Evolutionary conservation across 2,888 invertebrate species (phyloP), one percentile per base, ranked within the genome.

Genomic region (Seladonia tumulorum): DNA sequence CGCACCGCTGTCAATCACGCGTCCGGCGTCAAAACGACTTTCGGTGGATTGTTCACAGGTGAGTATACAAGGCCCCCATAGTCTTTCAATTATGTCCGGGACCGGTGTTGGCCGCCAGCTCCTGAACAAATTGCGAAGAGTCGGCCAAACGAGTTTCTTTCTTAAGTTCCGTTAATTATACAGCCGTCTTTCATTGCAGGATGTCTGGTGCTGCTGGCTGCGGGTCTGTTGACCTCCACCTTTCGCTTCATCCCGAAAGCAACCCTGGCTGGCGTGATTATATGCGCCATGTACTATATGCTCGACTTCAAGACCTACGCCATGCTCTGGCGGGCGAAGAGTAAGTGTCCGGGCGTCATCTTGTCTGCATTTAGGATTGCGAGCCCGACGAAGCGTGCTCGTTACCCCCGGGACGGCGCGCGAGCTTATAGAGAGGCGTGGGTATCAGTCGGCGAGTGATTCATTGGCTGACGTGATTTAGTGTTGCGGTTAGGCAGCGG

Each of bases 1-100:
- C 95, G 98, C 86, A 97, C 98, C 0, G 98, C 98, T 3, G 97
- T 99, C 29, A 99, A 99, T 95, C 97, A 98, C 93, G 97, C 98
- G 60, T 97, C 98, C 82, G 98, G 98, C 0, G 98, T 98, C 0
- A 96, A 96, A 88, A 98, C 98, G 0, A 97, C 98, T 0, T 96
- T 98, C 0, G 98, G 98, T 0, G 98, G 98, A 2, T 95, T 97
- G 35, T 96, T 98, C 66, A 98, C 98, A 83, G 93, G 93, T 92
- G 78, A 81, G 79, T n/a, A 10, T 10, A 4, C 1, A 3, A 53
- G 0, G n/a, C 10, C 53, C 10, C n/a, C 10, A 22, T 53, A n/a
- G 3, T n/a, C 10, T 10, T n/a, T 4, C 22, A 53, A 53, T 53
- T n/a, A 3, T 53, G 0, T 53, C 22, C 8, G 8, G 2, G 8